These are phyloP conservation scores for Nyctibius bracteatus DNA, from an alignment of 2,113 vertebrate species.

Conservation along the genomic window DNA sequence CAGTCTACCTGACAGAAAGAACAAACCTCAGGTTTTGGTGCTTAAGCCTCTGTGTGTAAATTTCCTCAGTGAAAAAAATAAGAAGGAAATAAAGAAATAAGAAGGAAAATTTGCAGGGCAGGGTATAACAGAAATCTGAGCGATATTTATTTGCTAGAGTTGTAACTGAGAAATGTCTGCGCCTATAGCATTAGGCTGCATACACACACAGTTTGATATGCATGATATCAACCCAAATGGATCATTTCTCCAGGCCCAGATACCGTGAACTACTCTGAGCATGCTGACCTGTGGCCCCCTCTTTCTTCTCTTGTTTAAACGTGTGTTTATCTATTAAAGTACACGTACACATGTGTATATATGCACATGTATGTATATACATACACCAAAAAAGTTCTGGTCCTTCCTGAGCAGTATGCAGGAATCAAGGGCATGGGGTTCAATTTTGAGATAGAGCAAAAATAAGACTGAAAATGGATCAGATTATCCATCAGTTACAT, in stretches of 20 bases:
- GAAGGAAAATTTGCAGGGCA: neutral
- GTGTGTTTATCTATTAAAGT: fast-evolving
- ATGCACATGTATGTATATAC: no score
- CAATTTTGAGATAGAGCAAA: neutral
- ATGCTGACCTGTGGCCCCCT: neutral
- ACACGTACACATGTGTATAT: fast-evolving
- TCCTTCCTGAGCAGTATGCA: neutral
- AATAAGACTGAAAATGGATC: neutral
- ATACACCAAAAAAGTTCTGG: neutral
- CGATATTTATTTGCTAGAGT: neutral
- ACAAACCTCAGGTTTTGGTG: neutral
- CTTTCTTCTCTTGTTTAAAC: neutral
- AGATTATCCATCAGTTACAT: neutral
- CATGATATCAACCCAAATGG: neutral
- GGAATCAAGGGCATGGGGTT: neutral
- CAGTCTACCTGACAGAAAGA: neutral
- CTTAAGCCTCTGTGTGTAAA: neutral
- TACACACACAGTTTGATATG: neutral
- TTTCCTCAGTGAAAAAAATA: neutral
- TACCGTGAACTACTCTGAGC: neutral
- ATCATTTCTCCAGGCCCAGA: neutral
- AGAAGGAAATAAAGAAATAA: neutral
- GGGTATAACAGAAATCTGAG: neutral
- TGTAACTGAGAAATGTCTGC: neutral
- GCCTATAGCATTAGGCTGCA: neutral